Evolutionary conservation across 2,113 vertebrate species (phyloP).

Genomic region (Pionites leucogaster): DNA sequence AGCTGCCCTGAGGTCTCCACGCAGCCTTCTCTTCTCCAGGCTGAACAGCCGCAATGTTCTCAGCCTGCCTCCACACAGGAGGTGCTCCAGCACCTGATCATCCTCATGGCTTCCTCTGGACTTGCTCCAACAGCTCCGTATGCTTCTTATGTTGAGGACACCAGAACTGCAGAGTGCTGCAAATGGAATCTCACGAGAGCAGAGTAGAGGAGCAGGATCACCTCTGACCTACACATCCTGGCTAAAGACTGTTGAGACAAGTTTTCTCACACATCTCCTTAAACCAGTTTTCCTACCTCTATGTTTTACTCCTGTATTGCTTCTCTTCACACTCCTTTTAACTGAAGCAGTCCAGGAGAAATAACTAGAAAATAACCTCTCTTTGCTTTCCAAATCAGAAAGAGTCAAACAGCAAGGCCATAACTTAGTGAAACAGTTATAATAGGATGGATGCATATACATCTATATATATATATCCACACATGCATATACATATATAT

Average conservation of each 20-base stretch:
- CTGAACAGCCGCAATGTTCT: neutral
- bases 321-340: neutral
- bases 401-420: neutral
- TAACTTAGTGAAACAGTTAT: neutral
- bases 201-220: neutral
- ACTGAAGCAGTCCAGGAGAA: neutral
- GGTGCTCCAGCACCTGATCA: neutral
- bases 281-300: neutral
- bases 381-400: neutral
- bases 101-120: neutral
- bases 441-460: neutral
- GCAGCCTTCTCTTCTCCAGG: neutral
- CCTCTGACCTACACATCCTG: neutral
- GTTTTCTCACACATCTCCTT: neutral
- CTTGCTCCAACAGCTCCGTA: neutral
- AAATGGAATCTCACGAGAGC: neutral
- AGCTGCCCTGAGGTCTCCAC: neutral
- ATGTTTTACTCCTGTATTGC: neutral
- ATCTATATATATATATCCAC: neutral
- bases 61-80: neutral
- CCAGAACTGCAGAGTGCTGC: neutral
- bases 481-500: neutral
- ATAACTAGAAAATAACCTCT: neutral
- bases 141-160: neutral
- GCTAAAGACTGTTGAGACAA: neutral